These are phyloP conservation scores for Rallus crepitans DNA, from an alignment of 2,797 vertebrate genomes.

Conservation along the genomic window DNA sequence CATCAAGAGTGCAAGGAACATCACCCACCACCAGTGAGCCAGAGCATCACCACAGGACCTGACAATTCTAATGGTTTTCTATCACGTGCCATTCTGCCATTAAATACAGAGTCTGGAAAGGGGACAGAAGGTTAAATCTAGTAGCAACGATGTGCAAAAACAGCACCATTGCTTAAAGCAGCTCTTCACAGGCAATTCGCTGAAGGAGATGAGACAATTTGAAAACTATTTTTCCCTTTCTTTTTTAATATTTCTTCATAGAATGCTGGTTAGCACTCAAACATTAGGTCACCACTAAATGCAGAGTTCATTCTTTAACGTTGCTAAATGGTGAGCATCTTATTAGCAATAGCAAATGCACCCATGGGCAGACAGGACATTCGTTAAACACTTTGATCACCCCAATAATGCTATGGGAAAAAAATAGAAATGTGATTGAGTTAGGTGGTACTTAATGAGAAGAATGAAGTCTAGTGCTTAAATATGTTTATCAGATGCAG, in stretches of 20 bases:
- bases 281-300: not conserved
- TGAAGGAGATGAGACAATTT: not conserved
- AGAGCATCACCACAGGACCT: not conserved
- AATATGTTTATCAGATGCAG: not conserved
- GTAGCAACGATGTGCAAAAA: not conserved
- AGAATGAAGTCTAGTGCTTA: not conserved
- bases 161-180: not conserved
- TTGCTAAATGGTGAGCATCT: not conserved
- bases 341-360: not conserved
- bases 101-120: not conserved
- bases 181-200: not conserved
- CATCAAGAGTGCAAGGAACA: not conserved
- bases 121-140: constrained; percentile 1
- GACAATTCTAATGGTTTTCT: constrained; percentile 9
- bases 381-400: not conserved
- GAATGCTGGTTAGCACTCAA: not conserved
- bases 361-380: not conserved
- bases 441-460: not conserved
- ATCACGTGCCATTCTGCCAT: not conserved
- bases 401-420: not conserved
- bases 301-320: not conserved
- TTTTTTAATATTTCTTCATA: not conserved
- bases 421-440: fast-evolving
- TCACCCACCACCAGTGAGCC: not conserved
- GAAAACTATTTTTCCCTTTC: not conserved